These are phyloP conservation scores for Ricordea florida DNA, from an alignment of 92 coral and sea anemone species.

Conservation along the genomic window DNA sequence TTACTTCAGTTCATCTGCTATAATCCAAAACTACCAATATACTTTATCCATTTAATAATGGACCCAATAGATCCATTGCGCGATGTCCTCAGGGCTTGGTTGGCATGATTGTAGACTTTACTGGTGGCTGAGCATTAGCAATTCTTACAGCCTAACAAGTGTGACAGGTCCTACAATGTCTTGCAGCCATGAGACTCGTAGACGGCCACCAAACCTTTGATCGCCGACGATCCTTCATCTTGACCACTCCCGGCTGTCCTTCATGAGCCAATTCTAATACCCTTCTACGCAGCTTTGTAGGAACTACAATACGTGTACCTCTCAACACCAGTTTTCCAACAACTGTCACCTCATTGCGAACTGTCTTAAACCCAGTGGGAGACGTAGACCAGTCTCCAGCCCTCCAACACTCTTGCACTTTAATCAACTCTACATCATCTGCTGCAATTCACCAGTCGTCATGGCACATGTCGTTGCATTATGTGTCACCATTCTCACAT, in stretches of 20 bases:
- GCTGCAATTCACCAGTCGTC: slow-evolving; percentile 22
- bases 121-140: too few species aligned
- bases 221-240: background rate
- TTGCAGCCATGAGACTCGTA: too few species aligned
- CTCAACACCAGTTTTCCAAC: background rate
- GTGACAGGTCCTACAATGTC: too few species aligned
- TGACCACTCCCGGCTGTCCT: background rate
- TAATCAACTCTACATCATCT: too few species aligned
- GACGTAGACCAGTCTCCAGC: background rate
- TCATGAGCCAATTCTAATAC: background rate
- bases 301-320: background rate
- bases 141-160: too few species aligned
- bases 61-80: too few species aligned
- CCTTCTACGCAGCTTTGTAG: background rate
- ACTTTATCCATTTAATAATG: too few species aligned
- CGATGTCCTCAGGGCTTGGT: too few species aligned
- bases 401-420: background rate
- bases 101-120: too few species aligned
- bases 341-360: background rate
- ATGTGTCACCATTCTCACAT: slow-evolving; percentile 8
- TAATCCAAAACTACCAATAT: too few species aligned
- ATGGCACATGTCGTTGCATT: slow-evolving; percentile 24
- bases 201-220: too few species aligned
- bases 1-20: too few species aligned
- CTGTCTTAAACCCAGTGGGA: background rate